Conservation (phyloP, 2,113 vertebrate species). For the Cacatua alba region DNA sequence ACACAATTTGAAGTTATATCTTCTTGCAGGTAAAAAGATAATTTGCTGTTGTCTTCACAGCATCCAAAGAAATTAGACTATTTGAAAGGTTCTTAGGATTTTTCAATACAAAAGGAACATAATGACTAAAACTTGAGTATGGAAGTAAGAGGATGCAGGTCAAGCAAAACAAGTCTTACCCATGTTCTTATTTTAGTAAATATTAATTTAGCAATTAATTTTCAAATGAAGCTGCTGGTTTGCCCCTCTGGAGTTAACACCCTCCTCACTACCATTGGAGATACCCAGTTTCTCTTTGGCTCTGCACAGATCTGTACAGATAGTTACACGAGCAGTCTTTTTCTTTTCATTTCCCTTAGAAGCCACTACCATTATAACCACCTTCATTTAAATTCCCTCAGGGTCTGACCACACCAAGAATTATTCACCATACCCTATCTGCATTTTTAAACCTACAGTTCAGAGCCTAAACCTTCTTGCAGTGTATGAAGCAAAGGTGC, state of each 20-base stretch:
- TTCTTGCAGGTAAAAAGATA: neutral
- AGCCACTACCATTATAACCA: neutral
- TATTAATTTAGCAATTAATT: neutral
- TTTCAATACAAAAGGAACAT: neutral
- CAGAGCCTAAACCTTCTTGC: neutral
- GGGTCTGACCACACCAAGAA: neutral
- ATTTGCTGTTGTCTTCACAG: neutral
- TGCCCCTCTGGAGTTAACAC: neutral
- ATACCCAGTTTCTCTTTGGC: neutral
- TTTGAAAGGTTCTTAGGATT: neutral
- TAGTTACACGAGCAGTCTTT: neutral
- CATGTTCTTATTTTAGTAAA: neutral
- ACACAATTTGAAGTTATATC: neutral
- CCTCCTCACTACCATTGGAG: neutral
- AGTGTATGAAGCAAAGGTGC: neutral
- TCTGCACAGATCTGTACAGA: neutral
- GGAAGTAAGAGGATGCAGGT: neutral
- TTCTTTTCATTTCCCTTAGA: neutral
- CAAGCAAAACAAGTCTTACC: neutral
- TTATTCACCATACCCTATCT: neutral
- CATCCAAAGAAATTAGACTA: neutral
- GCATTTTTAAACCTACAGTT: neutral
- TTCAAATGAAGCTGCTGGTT: neutral
- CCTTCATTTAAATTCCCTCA: neutral
- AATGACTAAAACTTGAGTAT: neutral